Evolutionary conservation across 2,888 invertebrate genomes (phyloP), one percentile per base, ranked within the genome.

Genomic region (Limnephilus marmoratus): DNA sequence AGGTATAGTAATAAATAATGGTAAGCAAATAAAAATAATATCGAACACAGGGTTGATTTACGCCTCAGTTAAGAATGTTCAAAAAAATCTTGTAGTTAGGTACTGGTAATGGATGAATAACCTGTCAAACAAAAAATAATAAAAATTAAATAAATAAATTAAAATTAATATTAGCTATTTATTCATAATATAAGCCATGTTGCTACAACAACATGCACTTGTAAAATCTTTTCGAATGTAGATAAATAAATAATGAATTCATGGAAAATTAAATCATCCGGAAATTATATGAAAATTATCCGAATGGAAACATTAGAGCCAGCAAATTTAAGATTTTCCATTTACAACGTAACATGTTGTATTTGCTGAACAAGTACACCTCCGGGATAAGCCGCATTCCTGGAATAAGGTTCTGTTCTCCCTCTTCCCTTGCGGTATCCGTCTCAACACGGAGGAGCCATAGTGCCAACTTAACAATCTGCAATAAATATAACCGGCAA

Each of bases 401-500:
- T 83, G 49, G 34, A 90, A 85, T 90, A 90, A 86, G 68, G 31
- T 88, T 88, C 88, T 88, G 49, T 49, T 49, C 49, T 29, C 31
- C 88, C 34, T 88, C 29, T 24, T 45, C 86, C 86, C 49, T 45
- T 91, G 91, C 45, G 91, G 91, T 91, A 91, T 91, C 49, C 45
- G 34, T 91, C 85, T 83, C 68, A 68, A 68, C 85, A 85, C 12
- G 2, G 90, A 49, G 81, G 29, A 83, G 85, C 90, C 87, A 11
- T 81, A 86, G 86, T 15, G 68, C 29, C 86, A 80, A 86, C n/a
- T 80, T 68, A 90, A 90, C 90, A 90, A 90, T 90, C 90, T 85
- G 85, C 90, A 90, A 90, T 88, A 88, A 88, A 88, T 88, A 88
- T 80, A 88, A 88, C 88, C 29, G 68, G 88, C 88, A 88, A 68